Base-by-base conservation (phyloP, 2,888 invertebrate genomes). In the Heteromyza rotundicornis region DNA sequence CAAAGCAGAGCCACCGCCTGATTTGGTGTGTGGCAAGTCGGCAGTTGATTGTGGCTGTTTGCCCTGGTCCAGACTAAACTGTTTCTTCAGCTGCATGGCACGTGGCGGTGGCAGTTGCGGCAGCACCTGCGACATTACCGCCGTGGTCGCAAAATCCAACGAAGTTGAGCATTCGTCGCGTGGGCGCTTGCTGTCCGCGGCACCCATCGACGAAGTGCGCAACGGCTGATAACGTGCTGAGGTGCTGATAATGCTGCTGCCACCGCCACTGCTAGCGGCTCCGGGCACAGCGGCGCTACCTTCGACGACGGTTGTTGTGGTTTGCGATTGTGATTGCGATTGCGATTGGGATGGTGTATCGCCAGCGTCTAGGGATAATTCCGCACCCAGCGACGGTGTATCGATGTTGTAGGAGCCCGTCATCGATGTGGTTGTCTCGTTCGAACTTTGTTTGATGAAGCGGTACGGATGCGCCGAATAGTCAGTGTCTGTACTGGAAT, bases 401-500 rank as follows among this genome's bases (percentile, higher is more conserved):
- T 84, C 84, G 47, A 84, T 78, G 61, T 84, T 84, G 57, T 80
- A 83, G 36, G 83, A 84, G 22, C 84, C 82, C 1, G 83, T 83
- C 68, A 79, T 76, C 55, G 83, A 83, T 63, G 82, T 82, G 62
- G 80, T 84, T n/a, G 84, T 84, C 64, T 84, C 84, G 58, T 84
- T 84, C 44, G 84, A 84, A 64, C 82, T 83, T 75, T 84, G 84
- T 67, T 84, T 84, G 47, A 84, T 83, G 51, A 84, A 80, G 53
- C 79, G 78, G 70, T 84, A 84, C 47, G 83, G 84, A 71, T 83
- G 83, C 5, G 80, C 76, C 44, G 83, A 83, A 65, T 82, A 84
- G 57, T 84, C 84, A 12, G 84, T 84, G 12, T 84, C 83, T 3
- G 83, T 82, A 70, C 84, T 84, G 16, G 84, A 84, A 63, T 84